Evolutionary conservation across 2,797 vertebrate genomes (phyloP).

Genomic region (Buphagus erythrorhynchus): DNA sequence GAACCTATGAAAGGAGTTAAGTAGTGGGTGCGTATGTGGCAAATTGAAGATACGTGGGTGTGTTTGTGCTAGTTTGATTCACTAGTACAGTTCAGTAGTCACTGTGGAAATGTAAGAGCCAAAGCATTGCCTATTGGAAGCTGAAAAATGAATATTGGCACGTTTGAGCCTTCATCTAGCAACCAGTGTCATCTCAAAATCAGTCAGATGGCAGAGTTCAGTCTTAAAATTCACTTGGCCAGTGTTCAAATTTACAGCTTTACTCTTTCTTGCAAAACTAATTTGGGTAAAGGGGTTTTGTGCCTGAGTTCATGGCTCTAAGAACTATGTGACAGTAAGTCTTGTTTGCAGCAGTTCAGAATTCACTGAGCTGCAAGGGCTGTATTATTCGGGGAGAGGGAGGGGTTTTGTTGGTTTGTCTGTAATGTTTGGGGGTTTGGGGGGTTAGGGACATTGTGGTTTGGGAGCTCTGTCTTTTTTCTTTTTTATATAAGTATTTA

Average conservation of each 20-base stretch:
- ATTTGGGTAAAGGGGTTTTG: not conserved
- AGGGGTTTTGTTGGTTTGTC: not conserved
- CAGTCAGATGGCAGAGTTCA: not conserved
- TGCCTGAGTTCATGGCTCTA: not conserved
- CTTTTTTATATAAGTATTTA: not conserved
- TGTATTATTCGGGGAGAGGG: accelerated
- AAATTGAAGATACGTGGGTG: not conserved
- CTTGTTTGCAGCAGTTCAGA: not conserved
- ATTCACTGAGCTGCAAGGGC: not conserved
- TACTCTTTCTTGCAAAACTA: not conserved
- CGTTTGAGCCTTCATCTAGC: not conserved
- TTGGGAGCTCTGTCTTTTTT: not conserved
- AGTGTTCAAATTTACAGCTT: accelerated
- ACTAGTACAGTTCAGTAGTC: not conserved
- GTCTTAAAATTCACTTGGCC: not conserved
- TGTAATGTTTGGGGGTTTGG: not conserved
- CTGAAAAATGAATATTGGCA: accelerated
- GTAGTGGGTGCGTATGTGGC: not conserved
- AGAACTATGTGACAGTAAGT: not conserved
- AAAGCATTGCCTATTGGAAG: not conserved
- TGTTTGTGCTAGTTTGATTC: not conserved
- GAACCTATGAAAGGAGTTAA: not conserved
- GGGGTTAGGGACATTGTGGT: accelerated
- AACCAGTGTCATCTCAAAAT: not conserved
- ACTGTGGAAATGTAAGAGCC: not conserved